A percentile compares a stretch with the other conserved stretches of the same genome.
These are phyloP conservation scores for Lepidostoma basale DNA, from an alignment of 1,140 invertebrate species.

Conservation along the genomic window DNA sequence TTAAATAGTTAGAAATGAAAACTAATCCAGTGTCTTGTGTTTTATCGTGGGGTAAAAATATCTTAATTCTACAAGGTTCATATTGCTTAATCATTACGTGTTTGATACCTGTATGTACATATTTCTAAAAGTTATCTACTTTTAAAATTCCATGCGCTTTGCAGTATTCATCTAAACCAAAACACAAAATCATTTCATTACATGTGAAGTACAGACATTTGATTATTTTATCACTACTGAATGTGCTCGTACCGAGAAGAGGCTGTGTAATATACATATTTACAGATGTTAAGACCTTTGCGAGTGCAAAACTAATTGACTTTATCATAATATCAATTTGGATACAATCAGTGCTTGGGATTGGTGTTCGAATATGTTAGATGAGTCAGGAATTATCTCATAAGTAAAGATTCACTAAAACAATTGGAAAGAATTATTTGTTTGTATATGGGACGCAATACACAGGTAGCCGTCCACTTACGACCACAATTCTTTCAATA, in stretches of 20 bases:
- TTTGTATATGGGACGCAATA: too few species aligned
- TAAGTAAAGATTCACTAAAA: too few species aligned
- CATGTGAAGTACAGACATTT: not conserved
- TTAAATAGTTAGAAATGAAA: too few species aligned
- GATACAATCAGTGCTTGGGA: too few species aligned
- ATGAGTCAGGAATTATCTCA: too few species aligned
- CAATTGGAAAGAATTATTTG: too few species aligned
- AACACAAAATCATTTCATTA: constrained; percentile 3
- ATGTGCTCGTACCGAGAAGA: not conserved
- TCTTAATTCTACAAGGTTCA: not conserved
- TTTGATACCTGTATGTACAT: constrained; percentile 20
- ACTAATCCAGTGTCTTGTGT: too few species aligned
- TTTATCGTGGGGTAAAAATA: constrained; percentile 31
- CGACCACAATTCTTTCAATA: too few species aligned
- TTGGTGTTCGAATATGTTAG: too few species aligned
- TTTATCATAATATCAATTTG: not conserved
- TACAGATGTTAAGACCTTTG: not conserved
- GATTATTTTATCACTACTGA: not conserved
- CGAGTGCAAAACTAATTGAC: constrained; percentile 15
- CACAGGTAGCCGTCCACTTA: too few species aligned
- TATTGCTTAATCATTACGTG: constrained; percentile 14
- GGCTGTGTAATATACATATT: not conserved
- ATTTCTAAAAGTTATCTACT: constrained; percentile 23
- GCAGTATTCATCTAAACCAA: constrained; percentile 40
- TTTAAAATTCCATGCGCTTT: constrained; percentile 46